A percentile compares a stretch with the other conserved stretches of the same genome.
Evolutionary conservation across 2,113 vertebrate species (phyloP).

Genomic region (Psilopsiagon aurifrons): DNA sequence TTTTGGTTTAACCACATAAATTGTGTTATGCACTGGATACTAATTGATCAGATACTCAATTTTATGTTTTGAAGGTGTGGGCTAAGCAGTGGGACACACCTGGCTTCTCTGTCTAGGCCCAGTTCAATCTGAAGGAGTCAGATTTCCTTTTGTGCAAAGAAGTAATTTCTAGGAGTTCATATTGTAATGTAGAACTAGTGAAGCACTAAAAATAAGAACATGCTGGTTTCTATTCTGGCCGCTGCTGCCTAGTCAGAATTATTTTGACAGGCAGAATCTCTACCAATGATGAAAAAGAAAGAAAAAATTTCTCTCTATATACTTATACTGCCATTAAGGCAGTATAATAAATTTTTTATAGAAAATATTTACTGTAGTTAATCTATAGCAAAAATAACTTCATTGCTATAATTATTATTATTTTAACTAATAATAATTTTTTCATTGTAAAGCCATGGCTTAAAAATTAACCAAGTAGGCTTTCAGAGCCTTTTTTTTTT

Average conservation of each 20-base stretch:
- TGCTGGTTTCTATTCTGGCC: not conserved
- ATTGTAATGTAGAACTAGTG: not conserved
- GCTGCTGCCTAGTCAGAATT: not conserved
- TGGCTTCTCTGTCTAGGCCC: not conserved
- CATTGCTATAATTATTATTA: not conserved
- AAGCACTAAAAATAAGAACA: not conserved
- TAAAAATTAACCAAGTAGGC: not conserved
- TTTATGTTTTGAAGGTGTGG: not conserved
- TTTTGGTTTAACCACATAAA: not conserved
- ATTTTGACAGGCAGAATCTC: not conserved
- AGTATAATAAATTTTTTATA: not conserved
- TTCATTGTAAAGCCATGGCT: not conserved
- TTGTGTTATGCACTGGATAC: not conserved
- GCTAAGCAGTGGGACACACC: not conserved
- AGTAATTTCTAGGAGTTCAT: not conserved
- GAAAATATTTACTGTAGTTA: not conserved
- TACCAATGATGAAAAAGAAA: not conserved
- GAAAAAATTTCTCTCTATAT: not conserved
- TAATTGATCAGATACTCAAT: not conserved
- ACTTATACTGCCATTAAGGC: not conserved
- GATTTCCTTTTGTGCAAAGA: not conserved
- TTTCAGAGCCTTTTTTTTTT: too few species aligned
- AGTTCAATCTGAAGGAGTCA: not conserved
- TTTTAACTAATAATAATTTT: not conserved
- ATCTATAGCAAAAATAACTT: not conserved